These are phyloP conservation scores for Lordiphosa fenestrarum DNA, from an alignment of 2,888 invertebrate genomes.

Conservation along the genomic window DNA sequence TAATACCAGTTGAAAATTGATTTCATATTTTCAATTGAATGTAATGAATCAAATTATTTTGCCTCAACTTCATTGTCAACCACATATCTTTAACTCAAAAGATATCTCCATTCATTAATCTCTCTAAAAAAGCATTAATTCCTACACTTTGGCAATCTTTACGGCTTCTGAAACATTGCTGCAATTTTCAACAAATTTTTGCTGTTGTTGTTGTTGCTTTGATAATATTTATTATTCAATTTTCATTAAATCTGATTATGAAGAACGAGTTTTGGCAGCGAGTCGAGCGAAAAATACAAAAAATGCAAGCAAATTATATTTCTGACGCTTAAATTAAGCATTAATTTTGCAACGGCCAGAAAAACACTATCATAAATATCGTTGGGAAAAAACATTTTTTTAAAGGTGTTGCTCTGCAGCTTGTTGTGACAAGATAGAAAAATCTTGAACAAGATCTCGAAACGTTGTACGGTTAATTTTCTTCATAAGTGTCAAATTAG, in stretches of 20 bases:
- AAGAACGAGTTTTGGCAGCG: constrained; percentile 47
- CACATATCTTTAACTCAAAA: constrained; percentile 1
- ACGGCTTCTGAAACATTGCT: constrained; percentile 45
- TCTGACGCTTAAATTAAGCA: constrained; percentile 70
- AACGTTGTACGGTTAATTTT: constrained; percentile 34
- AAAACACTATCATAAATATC: constrained; percentile 53
- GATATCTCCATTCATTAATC: constrained; percentile 10
- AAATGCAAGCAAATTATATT: constrained; percentile 65
- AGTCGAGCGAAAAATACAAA: constrained; percentile 15
- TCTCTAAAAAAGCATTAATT: constrained; percentile 3
- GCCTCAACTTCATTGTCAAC: not conserved
- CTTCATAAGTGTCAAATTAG: constrained; percentile 59
- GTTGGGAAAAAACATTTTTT: constrained; percentile 48
- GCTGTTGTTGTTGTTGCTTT: constrained; percentile 25
- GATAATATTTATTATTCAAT: constrained; percentile 73
- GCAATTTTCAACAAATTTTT: constrained; percentile 53
- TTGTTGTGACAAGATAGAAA: constrained; percentile 59
- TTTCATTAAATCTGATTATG: constrained; percentile 71
- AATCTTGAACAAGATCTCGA: constrained; percentile 13
- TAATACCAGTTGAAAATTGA: too few relatives aligned
- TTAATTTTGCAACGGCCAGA: constrained; percentile 57
- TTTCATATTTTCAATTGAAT: not conserved
- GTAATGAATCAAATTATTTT: not conserved
- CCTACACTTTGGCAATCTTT: constrained; percentile 7
- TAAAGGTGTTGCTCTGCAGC: constrained; percentile 57